Evolutionary conservation across 2,797 vertebrate species (phyloP), one percentile per base, ranked within the genome.

Genomic region (Enteromius paludinosus): DNA sequence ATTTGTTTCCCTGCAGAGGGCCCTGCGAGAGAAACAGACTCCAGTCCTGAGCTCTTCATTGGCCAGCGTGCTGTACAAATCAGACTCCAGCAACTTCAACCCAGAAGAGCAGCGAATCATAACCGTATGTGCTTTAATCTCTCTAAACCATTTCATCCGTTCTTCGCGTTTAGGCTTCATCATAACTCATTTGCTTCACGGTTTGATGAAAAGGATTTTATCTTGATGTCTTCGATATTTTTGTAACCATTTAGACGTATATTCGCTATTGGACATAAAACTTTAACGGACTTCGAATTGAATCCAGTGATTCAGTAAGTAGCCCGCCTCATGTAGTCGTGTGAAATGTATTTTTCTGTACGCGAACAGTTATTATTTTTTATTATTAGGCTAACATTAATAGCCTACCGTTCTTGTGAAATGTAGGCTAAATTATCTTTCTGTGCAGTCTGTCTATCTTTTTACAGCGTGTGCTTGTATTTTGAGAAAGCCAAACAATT

Each of bases 1-100:
- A 90, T 94, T 94, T 93, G 94, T 97, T 97, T 95, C 94, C 94
- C 96, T 93, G 95, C 95, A 95, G 93, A 95, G 92, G 95, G 95
- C 95, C 95, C 96, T 91, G 94, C 95, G 95, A 96, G 95, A 95
- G 94, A 93, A 93, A 94, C 94, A 94, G 95, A 94, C 92, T 95
- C 94, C 95, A 94, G 95, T 96, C 94, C 92, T 90, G 90, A 91
- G 89, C 91, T 88, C 94, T 93, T 89, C 84, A 95, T 95, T 95
- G 94, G 94, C 91, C 93, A 93, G 88, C 89, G 90, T 83, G 90
- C 90, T 91, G 92, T 95, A 93, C 94, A 94, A 95, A 94, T 93
- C 92, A 93, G 93, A 93, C 90, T 93, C 90, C 74, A 90, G 90
- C 86, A 92, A 94, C 91, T 94, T 92, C 91, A 83, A 91, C 83